Evolutionary conservation across 2,888 invertebrate genomes (phyloP).

Genomic region (Griposia aprilina): DNA sequence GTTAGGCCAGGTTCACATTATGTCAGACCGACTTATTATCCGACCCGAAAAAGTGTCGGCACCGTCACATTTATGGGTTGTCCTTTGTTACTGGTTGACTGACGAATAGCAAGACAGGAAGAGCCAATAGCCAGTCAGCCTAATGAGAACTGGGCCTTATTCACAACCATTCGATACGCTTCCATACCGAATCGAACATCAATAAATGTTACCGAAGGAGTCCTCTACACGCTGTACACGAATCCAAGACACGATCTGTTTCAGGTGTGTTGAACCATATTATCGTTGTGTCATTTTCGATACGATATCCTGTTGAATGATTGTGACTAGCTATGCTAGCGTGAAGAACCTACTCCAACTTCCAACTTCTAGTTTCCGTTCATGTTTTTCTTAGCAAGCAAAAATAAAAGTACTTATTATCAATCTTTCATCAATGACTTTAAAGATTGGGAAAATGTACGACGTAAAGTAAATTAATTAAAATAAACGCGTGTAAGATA

Average conservation of each 20-base stretch:
- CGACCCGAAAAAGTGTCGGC: too few species aligned
- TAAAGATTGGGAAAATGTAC: slow-evolving; percentile 10
- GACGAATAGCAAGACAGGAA: too few species aligned
- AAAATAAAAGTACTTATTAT: not conserved
- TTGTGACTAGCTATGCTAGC: too few species aligned
- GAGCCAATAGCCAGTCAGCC: too few species aligned
- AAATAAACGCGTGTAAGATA: slow-evolving; percentile 11
- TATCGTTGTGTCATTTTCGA: too few species aligned
- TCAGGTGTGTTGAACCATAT: too few species aligned
- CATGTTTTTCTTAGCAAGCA: not conserved
- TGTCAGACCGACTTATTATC: too few species aligned
- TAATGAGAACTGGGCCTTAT: too few species aligned
- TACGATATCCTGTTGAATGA: too few species aligned
- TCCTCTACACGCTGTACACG: not conserved
- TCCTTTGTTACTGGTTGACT: too few species aligned
- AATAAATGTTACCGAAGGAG: not conserved
- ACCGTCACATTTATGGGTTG: too few species aligned
- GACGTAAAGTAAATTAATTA: slow-evolving; percentile 25
- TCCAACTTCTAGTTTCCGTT: not conserved
- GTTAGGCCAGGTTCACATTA: too few species aligned
- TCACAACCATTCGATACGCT: not conserved
- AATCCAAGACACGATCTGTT: not conserved
- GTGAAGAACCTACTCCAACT: not conserved
- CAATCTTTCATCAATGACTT: not conserved
- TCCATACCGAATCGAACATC: not conserved